Conservation (phyloP, 1,140 invertebrate species). For the Aphelenchoides besseyi region DNA sequence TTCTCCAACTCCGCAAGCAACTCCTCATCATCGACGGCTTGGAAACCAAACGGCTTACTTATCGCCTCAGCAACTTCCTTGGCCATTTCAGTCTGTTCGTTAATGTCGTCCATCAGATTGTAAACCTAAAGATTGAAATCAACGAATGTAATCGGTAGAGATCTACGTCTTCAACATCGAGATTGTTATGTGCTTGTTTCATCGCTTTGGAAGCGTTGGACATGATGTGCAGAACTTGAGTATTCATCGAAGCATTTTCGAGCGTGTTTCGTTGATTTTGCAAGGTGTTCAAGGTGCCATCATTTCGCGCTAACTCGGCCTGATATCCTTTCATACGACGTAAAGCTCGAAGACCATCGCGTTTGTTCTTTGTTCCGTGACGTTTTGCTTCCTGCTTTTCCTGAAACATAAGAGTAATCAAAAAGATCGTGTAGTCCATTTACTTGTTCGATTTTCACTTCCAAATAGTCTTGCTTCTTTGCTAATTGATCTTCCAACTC, state of each 20-base stretch:
- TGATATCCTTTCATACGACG: conserved; percentile 97
- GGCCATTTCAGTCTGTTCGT: conserved; percentile 96
- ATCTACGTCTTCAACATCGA: conserved; percentile 67
- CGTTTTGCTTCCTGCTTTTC: conserved; percentile 82
- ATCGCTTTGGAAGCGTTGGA: conserved; percentile 84
- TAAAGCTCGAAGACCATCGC: conserved; percentile 92
- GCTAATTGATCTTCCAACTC: conserved; percentile 94
- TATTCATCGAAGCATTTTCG: conserved; percentile 98
- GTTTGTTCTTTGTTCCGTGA: conserved; percentile 93
- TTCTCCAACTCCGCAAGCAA: conserved; percentile 47
- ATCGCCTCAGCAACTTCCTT: conserved; percentile 97
- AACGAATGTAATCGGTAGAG: not conserved
- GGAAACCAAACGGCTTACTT: conserved; percentile 91
- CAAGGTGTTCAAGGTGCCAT: conserved; percentile 95
- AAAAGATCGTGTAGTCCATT: not conserved
- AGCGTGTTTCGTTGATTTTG: conserved; percentile 95
- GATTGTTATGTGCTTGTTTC: conserved; percentile 90
- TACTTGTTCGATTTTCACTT: conserved; percentile 82
- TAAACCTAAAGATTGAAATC: conserved; percentile 34
- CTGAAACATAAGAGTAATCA: conserved; percentile 40
- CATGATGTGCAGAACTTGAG: conserved; percentile 93
- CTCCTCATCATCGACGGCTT: conserved; percentile 79
- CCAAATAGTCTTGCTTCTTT: conserved; percentile 97
- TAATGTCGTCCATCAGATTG: conserved; percentile 98
- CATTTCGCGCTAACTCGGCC: conserved; percentile 93